phyloP scores from a whole-genome alignment of 2,113 vertebrate genomes.

The Ochotona princeps region DNA sequence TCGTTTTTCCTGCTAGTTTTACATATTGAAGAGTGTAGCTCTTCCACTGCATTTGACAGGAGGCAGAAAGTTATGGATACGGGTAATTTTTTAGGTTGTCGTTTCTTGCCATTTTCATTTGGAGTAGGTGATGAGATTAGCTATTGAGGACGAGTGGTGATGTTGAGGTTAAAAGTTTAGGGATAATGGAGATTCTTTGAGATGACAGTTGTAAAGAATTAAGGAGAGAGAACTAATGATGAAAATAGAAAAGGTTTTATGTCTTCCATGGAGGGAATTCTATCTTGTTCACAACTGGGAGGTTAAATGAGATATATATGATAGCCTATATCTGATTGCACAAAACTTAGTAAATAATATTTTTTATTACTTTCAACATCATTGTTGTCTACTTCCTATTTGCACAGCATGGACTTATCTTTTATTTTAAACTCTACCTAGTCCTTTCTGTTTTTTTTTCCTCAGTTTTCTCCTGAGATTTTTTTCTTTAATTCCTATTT shows the following conservation, averaged over 20 bases:
- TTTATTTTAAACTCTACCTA: background rate
- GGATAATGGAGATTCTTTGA: background rate
- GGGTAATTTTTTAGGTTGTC: background rate
- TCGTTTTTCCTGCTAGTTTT: conserved; percentile 30
- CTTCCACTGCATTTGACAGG: background rate
- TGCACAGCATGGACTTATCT: background rate
- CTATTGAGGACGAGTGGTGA: background rate
- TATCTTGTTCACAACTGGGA: background rate
- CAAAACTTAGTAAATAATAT: conserved; percentile 3
- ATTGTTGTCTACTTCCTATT: background rate
- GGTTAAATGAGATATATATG: background rate
- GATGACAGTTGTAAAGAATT: background rate
- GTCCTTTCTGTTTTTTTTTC: background rate
- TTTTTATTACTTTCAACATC: background rate
- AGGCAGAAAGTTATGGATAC: background rate
- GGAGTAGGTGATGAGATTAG: background rate
- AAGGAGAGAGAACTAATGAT: background rate
- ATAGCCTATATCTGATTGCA: background rate
- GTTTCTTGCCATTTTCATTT: background rate
- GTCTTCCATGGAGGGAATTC: background rate
- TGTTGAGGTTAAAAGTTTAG: background rate
- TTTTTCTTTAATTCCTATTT: background rate
- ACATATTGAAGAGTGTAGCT: background rate
- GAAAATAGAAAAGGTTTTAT: background rate
- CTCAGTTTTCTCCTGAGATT: background rate